A percentile compares a stretch with the other conserved stretches of the same genome.
Evolutionary conservation across 2,888 invertebrate genomes (phyloP).

Genomic region (Synanthedon tipuliformis): DNA sequence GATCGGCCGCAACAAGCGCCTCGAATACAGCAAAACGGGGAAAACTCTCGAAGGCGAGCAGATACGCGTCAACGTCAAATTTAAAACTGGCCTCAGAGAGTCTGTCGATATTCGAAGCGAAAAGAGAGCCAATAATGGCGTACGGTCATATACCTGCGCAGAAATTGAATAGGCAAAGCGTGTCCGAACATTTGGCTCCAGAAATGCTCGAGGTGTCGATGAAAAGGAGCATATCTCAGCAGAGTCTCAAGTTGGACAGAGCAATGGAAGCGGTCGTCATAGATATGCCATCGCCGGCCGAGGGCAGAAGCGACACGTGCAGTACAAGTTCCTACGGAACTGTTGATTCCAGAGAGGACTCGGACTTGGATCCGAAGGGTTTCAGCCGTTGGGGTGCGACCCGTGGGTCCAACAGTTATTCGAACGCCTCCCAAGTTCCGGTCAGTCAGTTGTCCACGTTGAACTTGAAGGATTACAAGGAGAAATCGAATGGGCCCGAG

Average conservation of each 20-base stretch:
- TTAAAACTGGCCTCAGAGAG: slow-evolving; percentile 52
- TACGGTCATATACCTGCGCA: slow-evolving; percentile 22
- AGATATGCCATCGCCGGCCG: slow-evolving; percentile 41
- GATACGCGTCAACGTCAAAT: slow-evolving; percentile 53
- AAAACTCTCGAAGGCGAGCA: slow-evolving; percentile 33
- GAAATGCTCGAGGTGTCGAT: slow-evolving; percentile 13
- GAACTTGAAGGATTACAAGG: slow-evolving; percentile 23
- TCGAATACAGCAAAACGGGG: slow-evolving; percentile 36
- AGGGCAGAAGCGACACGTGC: slow-evolving; percentile 28
- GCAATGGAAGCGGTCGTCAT: slow-evolving; percentile 55
- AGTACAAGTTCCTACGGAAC: slow-evolving; percentile 28
- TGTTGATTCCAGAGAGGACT: slow-evolving; percentile 18
- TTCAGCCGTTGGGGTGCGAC: slow-evolving; percentile 63
- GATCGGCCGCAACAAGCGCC: slow-evolving; percentile 35
- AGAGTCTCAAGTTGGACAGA: slow-evolving; percentile 50
- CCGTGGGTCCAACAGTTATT: slow-evolving; percentile 64
- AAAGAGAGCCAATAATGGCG: slow-evolving; percentile 55
- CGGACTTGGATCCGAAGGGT: slow-evolving; percentile 8
- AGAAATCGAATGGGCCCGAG: slow-evolving; percentile 14
- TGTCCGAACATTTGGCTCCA: slow-evolving; percentile 31
- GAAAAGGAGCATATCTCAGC: slow-evolving; percentile 49
- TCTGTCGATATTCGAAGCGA: slow-evolving; percentile 43
- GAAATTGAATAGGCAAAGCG: slow-evolving; percentile 35
- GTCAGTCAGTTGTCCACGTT: slow-evolving; percentile 54
- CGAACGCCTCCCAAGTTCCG: slow-evolving; percentile 31